Evolutionary conservation across 2,797 vertebrate species (phyloP), one percentile per base, ranked within the genome.

Genomic region (Cryptoprocta ferox): DNA sequence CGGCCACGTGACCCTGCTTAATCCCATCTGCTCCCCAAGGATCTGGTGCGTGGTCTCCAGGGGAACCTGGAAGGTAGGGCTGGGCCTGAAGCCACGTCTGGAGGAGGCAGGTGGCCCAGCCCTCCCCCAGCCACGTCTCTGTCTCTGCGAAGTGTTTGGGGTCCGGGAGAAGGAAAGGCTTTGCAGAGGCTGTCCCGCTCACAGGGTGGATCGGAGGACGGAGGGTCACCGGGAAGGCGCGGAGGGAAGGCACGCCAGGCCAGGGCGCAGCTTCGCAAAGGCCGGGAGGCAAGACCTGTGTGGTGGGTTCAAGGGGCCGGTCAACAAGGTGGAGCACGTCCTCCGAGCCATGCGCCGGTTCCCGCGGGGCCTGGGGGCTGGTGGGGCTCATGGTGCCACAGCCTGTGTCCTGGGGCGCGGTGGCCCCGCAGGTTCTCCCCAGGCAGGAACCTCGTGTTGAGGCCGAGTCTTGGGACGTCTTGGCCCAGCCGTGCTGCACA

Each of bases 281-380:
- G 28, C 0, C 1, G 30, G 65, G 45, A 28, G n/a, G 45, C 30
- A 13, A 16, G 83, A 3, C 15, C 1, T 53, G 65, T 5, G 37
- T 0, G 0, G 4, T 6, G 48, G 4, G 6, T 59, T 28, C 5
- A 9, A 10, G 78, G 89, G 45, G 6, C 37, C 37, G 14, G 0
- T 14, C 32, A 9, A 1, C 2, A 0, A 16, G 11, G 18, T 0
- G 8, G 12, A 32, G 79, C 12, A 7, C 1, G 26, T 48, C 15
- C 48, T 21, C 16, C 0, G 0, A 0, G 24, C 3, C 35, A 66
- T 0, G 15, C 4, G 24, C 45, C 9, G 4, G 14, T 1, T 3
- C 12, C 32, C 1, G 30, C 0, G 10, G 12, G 12, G 32, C 45
- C 71, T 6, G n/a, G 12, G 39, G 21, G 15, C 21, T 32, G 19